Conservation (phyloP, 2,113 vertebrate species). For the Apistogramma diplotaenia region DNA sequence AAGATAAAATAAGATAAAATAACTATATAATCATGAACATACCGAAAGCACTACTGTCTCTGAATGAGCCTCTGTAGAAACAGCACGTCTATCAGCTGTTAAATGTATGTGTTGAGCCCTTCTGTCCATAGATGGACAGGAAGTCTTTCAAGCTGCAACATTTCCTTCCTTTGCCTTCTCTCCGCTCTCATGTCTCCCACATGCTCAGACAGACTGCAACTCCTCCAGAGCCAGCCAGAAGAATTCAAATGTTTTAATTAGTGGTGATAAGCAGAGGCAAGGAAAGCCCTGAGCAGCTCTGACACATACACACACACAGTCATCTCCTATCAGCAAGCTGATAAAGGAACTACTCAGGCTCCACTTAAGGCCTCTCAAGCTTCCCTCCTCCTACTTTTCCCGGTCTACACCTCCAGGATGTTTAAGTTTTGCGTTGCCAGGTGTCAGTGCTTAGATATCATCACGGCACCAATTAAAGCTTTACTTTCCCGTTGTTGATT, state of each 20-base stretch:
- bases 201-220: slow-evolving; percentile 54
- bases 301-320: slow-evolving; percentile 48
- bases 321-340: slow-evolving; percentile 65
- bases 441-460: background rate
- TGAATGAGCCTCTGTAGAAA: slow-evolving; percentile 6
- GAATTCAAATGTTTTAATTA: slow-evolving; percentile 83
- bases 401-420: slow-evolving; percentile 27
- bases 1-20: background rate
- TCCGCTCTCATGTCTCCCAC: slow-evolving; percentile 63
- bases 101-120: slow-evolving; percentile 44
- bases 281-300: slow-evolving; percentile 65
- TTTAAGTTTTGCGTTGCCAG: background rate
- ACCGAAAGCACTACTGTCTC: background rate
- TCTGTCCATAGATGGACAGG: slow-evolving; percentile 73
- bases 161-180: slow-evolving; percentile 66
- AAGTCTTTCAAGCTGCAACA: slow-evolving; percentile 66
- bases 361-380: slow-evolving; percentile 74
- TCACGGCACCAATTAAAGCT: background rate
- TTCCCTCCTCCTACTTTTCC: slow-evolving; percentile 27
- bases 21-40: background rate
- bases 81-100: slow-evolving; percentile 8
- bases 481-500: background rate
- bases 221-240: slow-evolving; percentile 57
- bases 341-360: slow-evolving; percentile 70
- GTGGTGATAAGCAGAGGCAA: slow-evolving; percentile 76